Evolutionary conservation across 2,888 invertebrate species (phyloP).

Genomic region (Unio delphinus): DNA sequence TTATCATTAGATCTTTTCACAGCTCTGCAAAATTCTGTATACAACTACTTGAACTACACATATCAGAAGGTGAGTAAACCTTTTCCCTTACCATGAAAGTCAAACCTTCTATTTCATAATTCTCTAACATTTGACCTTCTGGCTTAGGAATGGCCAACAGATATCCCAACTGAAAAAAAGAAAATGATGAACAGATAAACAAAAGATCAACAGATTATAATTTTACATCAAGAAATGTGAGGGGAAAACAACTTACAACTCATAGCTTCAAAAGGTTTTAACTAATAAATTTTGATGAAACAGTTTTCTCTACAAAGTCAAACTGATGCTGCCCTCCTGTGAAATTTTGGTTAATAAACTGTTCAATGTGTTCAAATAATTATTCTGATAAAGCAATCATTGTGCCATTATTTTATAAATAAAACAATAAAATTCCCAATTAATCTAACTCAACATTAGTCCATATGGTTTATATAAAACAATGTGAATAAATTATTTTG

Average conservation of each 20-base stretch:
- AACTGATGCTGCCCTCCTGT: no score
- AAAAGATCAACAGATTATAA: neutral
- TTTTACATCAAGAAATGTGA: neutral
- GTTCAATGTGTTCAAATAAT: no score
- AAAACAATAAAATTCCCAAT: no score
- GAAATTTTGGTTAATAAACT: no score
- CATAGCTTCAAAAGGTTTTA: neutral
- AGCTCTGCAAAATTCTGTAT: no score
- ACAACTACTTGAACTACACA: neutral
- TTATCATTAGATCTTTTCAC: no score
- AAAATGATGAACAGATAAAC: neutral
- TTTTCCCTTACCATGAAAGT: constrained; percentile 79
- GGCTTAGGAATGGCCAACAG: constrained; percentile 80
- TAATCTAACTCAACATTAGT: no score
- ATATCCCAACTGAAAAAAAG: constrained; percentile 76
- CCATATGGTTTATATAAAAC: no score
- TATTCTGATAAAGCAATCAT: no score
- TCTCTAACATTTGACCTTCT: constrained; percentile 73
- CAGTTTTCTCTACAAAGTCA: no score
- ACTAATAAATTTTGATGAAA: neutral
- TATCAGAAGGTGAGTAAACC: neutral
- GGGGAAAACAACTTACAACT: neutral
- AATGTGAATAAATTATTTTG: no score
- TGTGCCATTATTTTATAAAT: no score
- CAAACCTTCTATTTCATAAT: constrained; percentile 78